Conservation (phyloP, 1,140 invertebrate species). For the Propsilocerus akamusi region DNA sequence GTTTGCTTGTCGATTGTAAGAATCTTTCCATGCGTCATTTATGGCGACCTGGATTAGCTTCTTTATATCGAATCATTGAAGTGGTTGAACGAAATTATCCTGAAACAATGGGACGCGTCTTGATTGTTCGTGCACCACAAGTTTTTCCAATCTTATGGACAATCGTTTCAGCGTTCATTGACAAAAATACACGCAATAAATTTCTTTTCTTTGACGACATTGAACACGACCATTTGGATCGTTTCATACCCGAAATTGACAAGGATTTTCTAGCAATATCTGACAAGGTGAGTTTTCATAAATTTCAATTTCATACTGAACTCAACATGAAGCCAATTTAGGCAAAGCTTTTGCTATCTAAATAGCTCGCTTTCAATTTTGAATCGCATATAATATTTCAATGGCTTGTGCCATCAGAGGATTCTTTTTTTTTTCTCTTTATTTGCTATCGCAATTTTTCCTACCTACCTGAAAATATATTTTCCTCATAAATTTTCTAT, state of each 20-base stretch:
- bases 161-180: constrained; percentile 87
- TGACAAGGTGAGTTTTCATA: constrained; percentile 50
- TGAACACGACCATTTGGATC: constrained; percentile 66
- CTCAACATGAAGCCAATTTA: too few species aligned
- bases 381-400: too few species aligned
- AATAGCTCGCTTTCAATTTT: too few species aligned
- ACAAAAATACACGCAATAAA: constrained; percentile 87
- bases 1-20: constrained; percentile 80
- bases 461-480: neutral
- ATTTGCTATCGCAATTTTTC: neutral
- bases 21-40: constrained; percentile 90
- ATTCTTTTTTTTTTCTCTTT: neutral
- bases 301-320: too few species aligned
- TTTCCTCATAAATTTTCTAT: neutral
- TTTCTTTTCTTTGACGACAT: constrained; percentile 86
- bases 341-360: too few species aligned
- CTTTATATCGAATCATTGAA: constrained; percentile 82
- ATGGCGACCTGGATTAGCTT: constrained; percentile 83
- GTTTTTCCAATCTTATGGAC: constrained; percentile 97
- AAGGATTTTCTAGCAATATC: constrained; percentile 84
- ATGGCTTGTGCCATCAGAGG: too few species aligned
- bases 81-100: constrained; percentile 92
- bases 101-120: constrained; percentile 80
- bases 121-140: constrained; percentile 73
- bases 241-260: constrained; percentile 74